Conservation (phyloP, 2,888 invertebrate genomes). For the Diarsia mendica region DNA sequence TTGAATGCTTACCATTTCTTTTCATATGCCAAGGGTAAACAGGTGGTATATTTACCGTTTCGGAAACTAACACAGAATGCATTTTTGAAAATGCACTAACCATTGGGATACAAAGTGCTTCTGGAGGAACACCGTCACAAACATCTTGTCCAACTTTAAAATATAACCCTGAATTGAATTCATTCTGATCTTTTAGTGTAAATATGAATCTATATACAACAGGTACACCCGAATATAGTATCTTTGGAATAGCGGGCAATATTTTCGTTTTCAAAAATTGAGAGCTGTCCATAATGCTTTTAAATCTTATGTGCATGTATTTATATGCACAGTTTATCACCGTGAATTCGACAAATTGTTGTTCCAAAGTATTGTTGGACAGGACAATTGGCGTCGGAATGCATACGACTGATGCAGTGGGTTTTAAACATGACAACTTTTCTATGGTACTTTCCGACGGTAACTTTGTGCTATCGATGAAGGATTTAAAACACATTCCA, state of each 20-base stretch:
- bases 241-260: conserved; percentile 73
- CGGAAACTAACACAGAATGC: conserved; percentile 69
- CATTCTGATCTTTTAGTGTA: conserved; percentile 69
- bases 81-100: conserved; percentile 64
- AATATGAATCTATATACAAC: conserved; percentile 74
- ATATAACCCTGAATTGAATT: conserved; percentile 73
- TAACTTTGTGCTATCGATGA: conserved; percentile 21
- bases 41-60: conserved; percentile 75
- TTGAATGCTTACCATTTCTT: conserved; percentile 71
- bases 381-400: conserved; percentile 74
- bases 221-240: conserved; percentile 80
- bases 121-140: conserved; percentile 59
- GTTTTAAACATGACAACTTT: conserved; percentile 66
- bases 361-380: conserved; percentile 61
- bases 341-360: conserved; percentile 77
- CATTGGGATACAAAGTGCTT: conserved; percentile 79
- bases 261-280: conserved; percentile 73
- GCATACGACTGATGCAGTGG: conserved; percentile 70
- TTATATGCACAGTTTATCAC: conserved; percentile 75
- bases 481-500: conserved; percentile 61
- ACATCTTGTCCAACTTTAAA: conserved; percentile 77
- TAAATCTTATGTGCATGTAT: conserved; percentile 76
- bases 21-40: conserved; percentile 81
- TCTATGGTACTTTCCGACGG: conserved; percentile 48
- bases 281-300: conserved; percentile 71